Evolutionary conservation across 1,140 invertebrate species (phyloP), one percentile per base, ranked within the genome.

Genomic region (Drosophila hydei): DNA sequence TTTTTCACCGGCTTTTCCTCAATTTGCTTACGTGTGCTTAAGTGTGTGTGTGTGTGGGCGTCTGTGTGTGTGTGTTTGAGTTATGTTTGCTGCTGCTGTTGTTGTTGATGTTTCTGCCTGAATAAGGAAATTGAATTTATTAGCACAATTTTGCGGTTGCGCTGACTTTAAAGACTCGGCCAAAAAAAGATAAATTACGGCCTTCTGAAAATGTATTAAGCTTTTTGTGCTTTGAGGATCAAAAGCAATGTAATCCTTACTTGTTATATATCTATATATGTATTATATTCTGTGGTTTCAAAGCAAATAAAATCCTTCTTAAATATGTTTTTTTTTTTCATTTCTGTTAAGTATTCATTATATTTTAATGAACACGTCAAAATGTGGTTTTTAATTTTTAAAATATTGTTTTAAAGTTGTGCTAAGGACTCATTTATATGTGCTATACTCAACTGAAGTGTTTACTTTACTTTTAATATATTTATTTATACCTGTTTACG

Each of bases 91-190:
- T 47, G 43, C 12, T 21, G 45, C 7, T 48, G 23, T 48, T 50
- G 48, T 18, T 55, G 67, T 54, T 63, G 42, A 27, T 54, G 9
- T 62, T 64, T 30, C 43, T 33, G 52, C 25, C n/a, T 18, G 69
- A 43, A 47, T 54, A 14, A 27, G 54, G 27, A 72, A 67, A 72
- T 72, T 67, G 54, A 72, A 72, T 67, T 72, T 72, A 59, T 67
- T 72, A 67, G 38, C 69, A 45, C 8, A 56, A 55, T 72, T 69
- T 69, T 50, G 42, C 40, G 51, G 23, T 69, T 61, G 23, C 25
- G 43, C 7, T 43, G 30, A 11, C 43, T 45, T 52, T 55, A 27
- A 25, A 27, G 25, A 47, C 30, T n/a, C 23, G 19, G 23, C 9
- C 12, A 23, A 43, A 33, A 56, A 30, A 23, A 47, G 1, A 47